Evolutionary conservation across 2,888 invertebrate species (phyloP), one percentile per base, ranked within the genome.

Genomic region (Lasioglossum morio): DNA sequence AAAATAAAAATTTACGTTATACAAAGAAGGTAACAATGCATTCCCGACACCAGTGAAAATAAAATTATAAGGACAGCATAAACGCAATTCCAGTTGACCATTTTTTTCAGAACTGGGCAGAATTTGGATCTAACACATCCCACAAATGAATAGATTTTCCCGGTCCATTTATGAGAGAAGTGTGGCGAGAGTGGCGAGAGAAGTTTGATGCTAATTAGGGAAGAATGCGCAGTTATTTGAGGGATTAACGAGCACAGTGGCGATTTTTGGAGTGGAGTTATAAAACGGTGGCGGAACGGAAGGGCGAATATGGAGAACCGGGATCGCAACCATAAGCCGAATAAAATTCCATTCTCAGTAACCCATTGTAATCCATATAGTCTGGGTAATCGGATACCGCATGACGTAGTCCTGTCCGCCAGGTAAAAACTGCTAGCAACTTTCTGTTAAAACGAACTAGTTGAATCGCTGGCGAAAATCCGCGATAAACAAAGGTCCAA

Each of bases 281-380:
- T 63, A 63, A 4, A 27, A 46, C 16, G 63, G 7, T 63, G 63
- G 10, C 12, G 12, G n/a, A 63, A 63, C 27, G 63, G 30, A 16
- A 27, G 16, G 5, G 7, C 8, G 63, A 63, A 30, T 27, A 30
- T 30, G 63, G 5, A 30, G 63, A 30, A 63, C n/a, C 10, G 30
- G 63, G 63, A 30, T 30, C 16, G 63, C 30, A 30, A 63, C 63
- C 30, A 16, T 27, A 63, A 63, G 63, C 30, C 63, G 63, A 63
- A 30, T 63, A 63, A 30, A 30, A 63, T 63, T 63, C 63, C 27
- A 16, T 63, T 63, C 30, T 30, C 16, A 5, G 30, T 63, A 63
- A 63, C 63, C 63, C 63, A 30, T 30, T 57, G 57, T n/a, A 57
- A 57, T 57, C 57, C 57, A n/a, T 57, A 63, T 63, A 63, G 30